Base-by-base conservation (phyloP, 2,888 invertebrate species). In the Chymomyza amoena region DNA sequence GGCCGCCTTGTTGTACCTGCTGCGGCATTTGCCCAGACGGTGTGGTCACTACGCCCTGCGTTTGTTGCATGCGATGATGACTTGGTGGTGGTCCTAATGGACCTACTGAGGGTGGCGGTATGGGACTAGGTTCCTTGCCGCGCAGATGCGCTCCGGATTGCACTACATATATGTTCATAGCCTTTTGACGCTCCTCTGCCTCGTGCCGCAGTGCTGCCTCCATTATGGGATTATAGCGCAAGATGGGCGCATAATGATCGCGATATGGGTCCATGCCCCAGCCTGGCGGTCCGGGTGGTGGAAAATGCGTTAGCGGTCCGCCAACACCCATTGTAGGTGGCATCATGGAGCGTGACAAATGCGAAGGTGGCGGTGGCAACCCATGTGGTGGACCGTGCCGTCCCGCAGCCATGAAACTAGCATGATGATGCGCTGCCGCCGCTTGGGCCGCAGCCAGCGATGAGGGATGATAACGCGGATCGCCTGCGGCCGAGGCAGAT, bases 171-270 rank as follows among this genome's bases (percentile, higher is more conserved):
- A 95, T 94, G 79, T 93, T 94, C 89, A 95, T 94, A 88, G 96
- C 94, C 90, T 96, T 94, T 91, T 96, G 96, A 56, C 95, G 95
- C 72, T 96, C 94, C 90, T 96, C 95, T 84, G 96, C 96, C 89
- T 96, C 96, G 60, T 94, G 95, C 67, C 96, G 93, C 89, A 95
- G 94, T 20, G 95, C 95, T 15, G 95, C 96, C 83, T 96, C 96
- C 92, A 96, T 94, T 45, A 96, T 92, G 20, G 96, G 96, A 90
- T 96, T 96, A 90, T 96, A 96, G 67, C 96, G 94, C 90, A 95
- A 92, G 76, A 96, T 93, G 54, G 95, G 95, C 16, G 81, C 81
- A 91, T 95, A 96, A 39, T 94, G 93, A 87, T 93, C 93, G 65
- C 95, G 93, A 92, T 95, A 95, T 13, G 95, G 95, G 91, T 95